Conservation (phyloP, 2,113 vertebrate species). For the Etheostoma cragini region DNA sequence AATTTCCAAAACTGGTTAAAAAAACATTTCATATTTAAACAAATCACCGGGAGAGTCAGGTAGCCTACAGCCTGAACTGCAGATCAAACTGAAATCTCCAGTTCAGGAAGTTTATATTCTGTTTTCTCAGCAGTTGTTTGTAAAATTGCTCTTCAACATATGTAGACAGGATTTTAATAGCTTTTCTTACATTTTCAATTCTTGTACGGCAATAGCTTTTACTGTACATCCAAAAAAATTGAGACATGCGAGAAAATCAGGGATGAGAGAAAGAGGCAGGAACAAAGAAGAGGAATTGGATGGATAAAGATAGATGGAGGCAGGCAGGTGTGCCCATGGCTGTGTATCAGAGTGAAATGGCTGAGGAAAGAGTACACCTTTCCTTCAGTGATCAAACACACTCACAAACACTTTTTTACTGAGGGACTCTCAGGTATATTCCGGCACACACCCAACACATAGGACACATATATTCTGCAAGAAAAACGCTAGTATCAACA, state of each 20-base stretch:
- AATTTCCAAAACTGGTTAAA: too few species aligned
- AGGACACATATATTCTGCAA: slow-evolving; percentile 11
- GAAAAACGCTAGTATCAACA: slow-evolving; percentile 7
- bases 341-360: slow-evolving; percentile 18
- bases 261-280: neutral
- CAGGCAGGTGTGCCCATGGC: slow-evolving; percentile 34
- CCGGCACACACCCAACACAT: neutral
- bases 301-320: slow-evolving; percentile 11
- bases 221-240: neutral
- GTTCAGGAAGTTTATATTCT: too few species aligned
- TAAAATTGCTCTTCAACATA: too few species aligned
- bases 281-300: neutral
- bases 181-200: too few species aligned
- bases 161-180: too few species aligned
- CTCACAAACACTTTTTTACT: neutral
- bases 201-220: neutral
- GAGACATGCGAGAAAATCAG: slow-evolving; percentile 8
- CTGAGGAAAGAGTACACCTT: slow-evolving; percentile 19
- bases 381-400: slow-evolving; percentile 36
- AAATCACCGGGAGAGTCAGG: too few species aligned
- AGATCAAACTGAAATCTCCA: too few species aligned
- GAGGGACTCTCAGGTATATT: neutral
- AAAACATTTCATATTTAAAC: too few species aligned
- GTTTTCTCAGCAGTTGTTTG: too few species aligned
- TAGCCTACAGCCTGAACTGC: too few species aligned